phyloP scores from a whole-genome alignment of 1,140 invertebrate genomes.

The Yoshiicerus persimilis region DNA sequence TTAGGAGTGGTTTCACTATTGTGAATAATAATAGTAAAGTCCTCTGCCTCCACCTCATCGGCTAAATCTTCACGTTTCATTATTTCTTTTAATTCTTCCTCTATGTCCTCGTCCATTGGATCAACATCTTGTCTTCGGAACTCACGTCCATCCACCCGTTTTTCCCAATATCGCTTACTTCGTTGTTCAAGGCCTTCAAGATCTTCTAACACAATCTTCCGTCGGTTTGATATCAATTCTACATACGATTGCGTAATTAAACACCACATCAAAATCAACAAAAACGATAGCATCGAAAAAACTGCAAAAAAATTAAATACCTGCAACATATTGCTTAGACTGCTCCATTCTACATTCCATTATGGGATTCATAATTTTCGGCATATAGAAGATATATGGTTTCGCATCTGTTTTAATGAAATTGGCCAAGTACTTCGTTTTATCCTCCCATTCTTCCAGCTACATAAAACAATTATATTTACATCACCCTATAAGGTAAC shows the following conservation, averaged over 20 bases:
- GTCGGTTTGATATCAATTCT: conserved; percentile 58
- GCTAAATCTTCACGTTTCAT: conserved; percentile 39
- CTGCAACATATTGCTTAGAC: conserved; percentile 62
- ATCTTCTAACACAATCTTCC: conserved; percentile 57
- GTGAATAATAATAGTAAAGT: conserved; percentile 46
- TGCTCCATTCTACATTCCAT: conserved; percentile 61
- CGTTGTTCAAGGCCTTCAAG: conserved; percentile 53
- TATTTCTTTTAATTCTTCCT: conserved; percentile 50
- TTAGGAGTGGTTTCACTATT: conserved; percentile 46
- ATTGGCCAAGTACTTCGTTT: conserved; percentile 72
- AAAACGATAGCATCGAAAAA: too few relatives aligned
- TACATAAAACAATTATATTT: conserved; percentile 46
- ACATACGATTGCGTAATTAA: conserved; percentile 8
- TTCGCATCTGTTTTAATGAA: conserved; percentile 86
- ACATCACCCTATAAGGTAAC: background rate
- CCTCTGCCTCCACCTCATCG: conserved; percentile 19
- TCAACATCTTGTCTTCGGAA: conserved; percentile 24
- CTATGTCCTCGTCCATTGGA: conserved; percentile 47
- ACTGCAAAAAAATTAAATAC: too few relatives aligned
- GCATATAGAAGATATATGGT: conserved; percentile 84
- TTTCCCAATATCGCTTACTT: conserved; percentile 49
- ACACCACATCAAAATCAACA: conserved; percentile 31
- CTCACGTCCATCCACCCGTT: conserved; percentile 24
- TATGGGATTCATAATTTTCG: conserved; percentile 67
- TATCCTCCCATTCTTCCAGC: conserved; percentile 79